Evolutionary conservation across 2,113 vertebrate species (phyloP).

Genomic region (Barbus barbus): DNA sequence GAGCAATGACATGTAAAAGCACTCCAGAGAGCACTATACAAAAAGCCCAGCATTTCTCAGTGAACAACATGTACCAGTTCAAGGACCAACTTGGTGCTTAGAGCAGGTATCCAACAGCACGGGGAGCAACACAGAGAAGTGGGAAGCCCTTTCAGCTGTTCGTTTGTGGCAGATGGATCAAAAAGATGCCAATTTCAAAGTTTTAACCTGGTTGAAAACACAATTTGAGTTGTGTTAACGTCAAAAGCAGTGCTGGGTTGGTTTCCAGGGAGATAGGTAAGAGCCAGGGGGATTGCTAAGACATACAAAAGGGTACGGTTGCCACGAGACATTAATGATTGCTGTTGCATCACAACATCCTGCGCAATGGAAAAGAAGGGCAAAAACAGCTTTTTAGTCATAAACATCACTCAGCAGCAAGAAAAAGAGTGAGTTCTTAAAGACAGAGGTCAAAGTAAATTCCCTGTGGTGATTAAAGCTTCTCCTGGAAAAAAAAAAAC

Average conservation of each 20-base stretch:
- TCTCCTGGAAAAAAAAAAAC: slow-evolving; percentile 23
- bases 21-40: slow-evolving; percentile 54
- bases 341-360: slow-evolving; percentile 41
- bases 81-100: slow-evolving; percentile 12
- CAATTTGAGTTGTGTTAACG: slow-evolving; percentile 33
- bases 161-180: slow-evolving; percentile 55
- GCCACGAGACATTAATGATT: slow-evolving; percentile 31
- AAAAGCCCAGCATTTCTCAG: background rate
- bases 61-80: slow-evolving; percentile 51
- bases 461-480: slow-evolving; percentile 46
- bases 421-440: background rate
- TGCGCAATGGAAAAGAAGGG: background rate
- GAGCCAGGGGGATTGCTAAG: slow-evolving; percentile 28
- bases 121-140: background rate
- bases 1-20: background rate
- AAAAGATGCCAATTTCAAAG: slow-evolving; percentile 62
- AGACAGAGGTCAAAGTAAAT: background rate
- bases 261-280: slow-evolving; percentile 37
- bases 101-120: slow-evolving; percentile 47
- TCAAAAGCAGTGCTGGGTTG: slow-evolving; percentile 12
- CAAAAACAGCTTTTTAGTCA: background rate
- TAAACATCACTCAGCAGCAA: slow-evolving; percentile 10
- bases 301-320: background rate
- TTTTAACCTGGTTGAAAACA: slow-evolving; percentile 46
- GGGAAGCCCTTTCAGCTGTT: slow-evolving; percentile 17